These are phyloP conservation scores for Phasia obesa DNA, from an alignment of 2,888 invertebrate genomes.

Conservation along the genomic window DNA sequence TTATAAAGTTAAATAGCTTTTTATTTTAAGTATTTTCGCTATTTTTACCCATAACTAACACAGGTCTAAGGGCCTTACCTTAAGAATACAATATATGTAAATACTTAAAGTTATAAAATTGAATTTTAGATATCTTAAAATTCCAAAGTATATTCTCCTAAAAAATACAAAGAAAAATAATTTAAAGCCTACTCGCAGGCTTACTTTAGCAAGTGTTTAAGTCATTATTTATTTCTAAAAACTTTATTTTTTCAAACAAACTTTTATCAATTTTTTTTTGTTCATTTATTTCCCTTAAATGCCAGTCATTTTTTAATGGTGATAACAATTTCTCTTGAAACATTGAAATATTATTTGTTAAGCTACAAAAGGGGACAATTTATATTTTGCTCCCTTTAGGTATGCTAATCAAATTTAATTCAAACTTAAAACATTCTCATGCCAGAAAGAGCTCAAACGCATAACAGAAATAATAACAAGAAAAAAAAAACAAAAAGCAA, in stretches of 20 bases:
- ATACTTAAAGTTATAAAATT: neutral
- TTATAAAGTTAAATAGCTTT: too few species aligned
- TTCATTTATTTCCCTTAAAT: conserved; percentile 44
- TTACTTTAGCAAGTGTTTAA: neutral
- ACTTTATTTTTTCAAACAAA: neutral
- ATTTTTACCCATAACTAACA: conserved; percentile 2
- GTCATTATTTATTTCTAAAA: neutral
- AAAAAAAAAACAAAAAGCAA: conserved; percentile 11
- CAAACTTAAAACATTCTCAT: conserved; percentile 38
- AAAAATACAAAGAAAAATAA: too few species aligned
- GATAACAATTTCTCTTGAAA: conserved; percentile 35
- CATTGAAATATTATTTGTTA: conserved; percentile 16
- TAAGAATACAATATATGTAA: neutral
- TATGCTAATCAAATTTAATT: conserved; percentile 63
- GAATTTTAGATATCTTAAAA: neutral
- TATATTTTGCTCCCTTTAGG: conserved; percentile 24
- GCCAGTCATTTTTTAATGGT: conserved; percentile 37
- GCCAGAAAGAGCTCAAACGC: neutral
- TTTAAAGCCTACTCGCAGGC: conserved; percentile 27
- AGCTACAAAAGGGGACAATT: conserved; percentile 14
- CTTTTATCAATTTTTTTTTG: conserved; percentile 31
- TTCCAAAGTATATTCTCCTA: too few species aligned
- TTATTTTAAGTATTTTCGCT: too few species aligned
- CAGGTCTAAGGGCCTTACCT: too few species aligned
- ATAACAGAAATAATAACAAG: neutral